Evolutionary conservation across 2,797 vertebrate species (phyloP).

Genomic region (Phoxinus dragarum): DNA sequence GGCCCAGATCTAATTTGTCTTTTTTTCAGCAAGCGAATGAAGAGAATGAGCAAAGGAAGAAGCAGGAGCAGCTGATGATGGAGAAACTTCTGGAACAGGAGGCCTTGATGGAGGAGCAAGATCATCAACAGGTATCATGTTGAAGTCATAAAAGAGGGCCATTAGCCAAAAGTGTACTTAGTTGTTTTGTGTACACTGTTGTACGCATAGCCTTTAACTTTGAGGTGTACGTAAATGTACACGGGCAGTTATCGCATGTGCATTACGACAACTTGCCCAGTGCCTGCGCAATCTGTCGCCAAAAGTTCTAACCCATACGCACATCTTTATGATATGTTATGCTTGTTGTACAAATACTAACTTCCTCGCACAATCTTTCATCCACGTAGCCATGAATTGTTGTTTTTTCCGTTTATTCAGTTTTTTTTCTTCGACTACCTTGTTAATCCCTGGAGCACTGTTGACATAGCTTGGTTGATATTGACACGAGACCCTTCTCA

Average conservation of each 20-base stretch:
- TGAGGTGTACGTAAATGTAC: not conserved
- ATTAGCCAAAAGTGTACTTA: not conserved
- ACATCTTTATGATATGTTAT: not conserved
- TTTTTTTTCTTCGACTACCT: not conserved
- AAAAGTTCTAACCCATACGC: not conserved
- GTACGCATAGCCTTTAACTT: not conserved
- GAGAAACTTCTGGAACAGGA: constrained; percentile 97
- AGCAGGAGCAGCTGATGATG: constrained; percentile 93
- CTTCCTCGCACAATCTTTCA: too few species aligned
- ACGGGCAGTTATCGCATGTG: not conserved
- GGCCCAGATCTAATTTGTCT: not conserved
- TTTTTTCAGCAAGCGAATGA: constrained; percentile 90
- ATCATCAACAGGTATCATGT: constrained; percentile 86
- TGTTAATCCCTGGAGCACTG: not conserved
- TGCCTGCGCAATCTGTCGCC: not conserved
- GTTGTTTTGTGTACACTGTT: not conserved
- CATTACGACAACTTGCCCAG: not conserved
- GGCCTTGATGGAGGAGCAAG: constrained; percentile 88
- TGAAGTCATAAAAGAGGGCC: not conserved
- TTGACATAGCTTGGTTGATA: too few species aligned
- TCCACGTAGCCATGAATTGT: not conserved
- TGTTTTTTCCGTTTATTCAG: not conserved
- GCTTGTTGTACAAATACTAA: not conserved
- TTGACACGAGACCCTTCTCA: too few species aligned
- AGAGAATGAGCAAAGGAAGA: constrained; percentile 93